A percentile compares a stretch with the other conserved stretches of the same genome.
phyloP scores from a whole-genome alignment of 2,113 vertebrate genomes.

The Sander vitreus region DNA sequence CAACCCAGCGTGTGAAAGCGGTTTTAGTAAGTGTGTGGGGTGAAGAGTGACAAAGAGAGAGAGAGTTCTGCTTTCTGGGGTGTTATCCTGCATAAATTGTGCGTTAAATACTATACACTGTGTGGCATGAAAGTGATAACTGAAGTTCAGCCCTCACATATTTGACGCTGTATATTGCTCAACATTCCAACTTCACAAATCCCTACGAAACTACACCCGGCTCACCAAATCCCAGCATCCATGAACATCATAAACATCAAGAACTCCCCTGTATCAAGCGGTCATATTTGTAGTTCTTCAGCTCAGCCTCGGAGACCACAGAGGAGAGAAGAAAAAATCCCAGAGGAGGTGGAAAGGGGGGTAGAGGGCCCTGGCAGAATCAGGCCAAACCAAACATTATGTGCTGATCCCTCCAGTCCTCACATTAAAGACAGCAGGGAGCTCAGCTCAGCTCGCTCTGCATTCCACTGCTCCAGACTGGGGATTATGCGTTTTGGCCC shows the following conservation, averaged over 20 bases:
- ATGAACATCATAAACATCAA: constrained; percentile 30
- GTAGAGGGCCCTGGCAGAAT: constrained; percentile 69
- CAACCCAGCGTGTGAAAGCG: constrained; percentile 26
- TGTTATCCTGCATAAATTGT: constrained; percentile 14
- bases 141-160: constrained; percentile 14
- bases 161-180: constrained; percentile 5
- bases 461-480: constrained; percentile 82
- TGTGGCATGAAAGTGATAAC: constrained; percentile 28
- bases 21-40: constrained; percentile 48
- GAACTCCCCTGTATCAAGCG: constrained; percentile 29
- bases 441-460: constrained; percentile 79
- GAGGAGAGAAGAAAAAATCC: constrained; percentile 51
- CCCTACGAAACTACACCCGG: constrained; percentile 20
- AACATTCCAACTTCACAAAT: constrained; percentile 44
- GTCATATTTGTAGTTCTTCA: constrained; percentile 76
- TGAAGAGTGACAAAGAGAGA: constrained; percentile 33
- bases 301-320: constrained; percentile 62
- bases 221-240: constrained; percentile 63
- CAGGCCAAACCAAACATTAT: constrained; percentile 81
- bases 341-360: constrained; percentile 36
- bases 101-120: constrained; percentile 17
- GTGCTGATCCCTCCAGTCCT: constrained; percentile 79
- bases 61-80: constrained; percentile 11
- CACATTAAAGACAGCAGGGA: constrained; percentile 81
- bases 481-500: constrained; percentile 80